Evolutionary conservation across 1,140 invertebrate species (phyloP), one percentile per base, ranked within the genome.

Genomic region (Leptinotarsa defecta): DNA sequence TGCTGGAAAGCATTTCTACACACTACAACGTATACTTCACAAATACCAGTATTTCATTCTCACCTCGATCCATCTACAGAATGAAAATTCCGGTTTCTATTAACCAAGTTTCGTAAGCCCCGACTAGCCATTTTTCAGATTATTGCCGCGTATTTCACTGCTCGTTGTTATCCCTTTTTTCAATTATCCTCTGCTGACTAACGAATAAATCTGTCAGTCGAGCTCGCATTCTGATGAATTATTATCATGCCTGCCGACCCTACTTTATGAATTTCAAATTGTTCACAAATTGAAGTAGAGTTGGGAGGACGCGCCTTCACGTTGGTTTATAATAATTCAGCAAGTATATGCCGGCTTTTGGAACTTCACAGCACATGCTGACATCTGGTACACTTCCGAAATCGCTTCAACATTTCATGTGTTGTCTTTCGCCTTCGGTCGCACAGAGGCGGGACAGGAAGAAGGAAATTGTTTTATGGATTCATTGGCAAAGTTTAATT

Each of bases 191-290:
- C 52, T 57, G 52, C 13, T 57, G 52, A 57, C 52, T 57, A 57
- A 57, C 52, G 52, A 57, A 57, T 57, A 57, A 57, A 57, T 57
- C 52, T 57, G 52, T 19, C 52, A 57, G n/a, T 57, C 52, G 34
- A 43, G 15, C 52, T 57, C 52, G n/a, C n/a, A 57, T 57, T 15
- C n/a, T 15, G 52, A 57, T 57, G 52, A 57, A 57, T 57, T 57
- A 57, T 57, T 57, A 57, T 57, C 52, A 57, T 57, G 13, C n/a
- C 52, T 57, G n/a, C 4, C 52, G 52, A 57, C 52, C 52, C 15
- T 57, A 57, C 52, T 57, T 19, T 19, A 57, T 57, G 52, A 57
- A 57, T 15, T 57, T 57, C 52, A 57, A 57, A 57, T 57, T 57
- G 15, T 19, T 57, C 52, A 57, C 15, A 57, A 57, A 57, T 57